Conservation (phyloP, 2,888 invertebrate genomes). For the Limnephilus rhombicus region DNA sequence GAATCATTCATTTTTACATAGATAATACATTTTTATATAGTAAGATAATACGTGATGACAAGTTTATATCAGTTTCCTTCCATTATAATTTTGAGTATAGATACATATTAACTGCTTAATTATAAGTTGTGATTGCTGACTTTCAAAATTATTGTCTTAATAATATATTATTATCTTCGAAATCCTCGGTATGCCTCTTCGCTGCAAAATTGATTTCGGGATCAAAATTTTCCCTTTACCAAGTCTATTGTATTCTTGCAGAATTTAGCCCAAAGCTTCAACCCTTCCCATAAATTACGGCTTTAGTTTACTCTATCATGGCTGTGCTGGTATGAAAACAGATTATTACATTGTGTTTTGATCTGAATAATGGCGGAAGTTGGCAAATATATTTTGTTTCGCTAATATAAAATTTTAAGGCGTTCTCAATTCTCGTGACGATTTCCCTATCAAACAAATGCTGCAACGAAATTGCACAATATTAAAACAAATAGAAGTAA, state of each 20-base stretch:
- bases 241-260: slow-evolving; percentile 22
- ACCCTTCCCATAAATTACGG: slow-evolving; percentile 12
- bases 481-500: too few species aligned
- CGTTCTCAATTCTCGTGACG: too few species aligned
- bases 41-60: too few species aligned
- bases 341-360: slow-evolving; percentile 3
- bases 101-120: too few species aligned
- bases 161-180: neutral
- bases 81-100: too few species aligned
- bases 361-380: neutral
- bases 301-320: slow-evolving; percentile 18
- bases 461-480: too few species aligned
- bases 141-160: too few species aligned
- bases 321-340: slow-evolving; percentile 11
- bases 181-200: neutral
- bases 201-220: neutral
- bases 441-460: too few species aligned
- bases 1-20: too few species aligned
- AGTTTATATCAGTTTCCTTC: too few species aligned
- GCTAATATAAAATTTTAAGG: neutral
- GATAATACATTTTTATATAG: too few species aligned
- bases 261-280: slow-evolving; percentile 14
- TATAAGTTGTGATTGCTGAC: too few species aligned
- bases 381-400: neutral
- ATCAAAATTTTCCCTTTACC: neutral